Evolutionary conservation across 2,888 invertebrate genomes (phyloP).

Genomic region (Hedychridium roseum): DNA sequence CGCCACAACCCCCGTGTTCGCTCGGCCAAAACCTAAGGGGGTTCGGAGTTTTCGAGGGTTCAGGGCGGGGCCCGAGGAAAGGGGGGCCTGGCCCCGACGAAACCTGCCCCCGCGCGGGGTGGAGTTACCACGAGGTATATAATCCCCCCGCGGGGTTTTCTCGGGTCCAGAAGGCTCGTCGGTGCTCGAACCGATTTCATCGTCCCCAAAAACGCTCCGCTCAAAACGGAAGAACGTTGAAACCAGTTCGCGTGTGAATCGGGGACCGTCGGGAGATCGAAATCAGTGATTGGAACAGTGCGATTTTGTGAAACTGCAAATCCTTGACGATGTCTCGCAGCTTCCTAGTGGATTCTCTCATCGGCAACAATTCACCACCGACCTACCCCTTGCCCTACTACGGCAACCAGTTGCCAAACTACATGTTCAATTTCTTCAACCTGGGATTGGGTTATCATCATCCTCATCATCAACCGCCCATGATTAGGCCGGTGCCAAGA

Average conservation of each 20-base stretch:
- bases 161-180: slow-evolving; percentile 46
- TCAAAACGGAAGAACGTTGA: neutral
- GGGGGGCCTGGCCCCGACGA: slow-evolving; percentile 45
- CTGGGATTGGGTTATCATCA: slow-evolving; percentile 56
- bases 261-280: neutral
- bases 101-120: slow-evolving; percentile 62
- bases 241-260: slow-evolving; percentile 2
- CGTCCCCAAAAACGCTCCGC: slow-evolving; percentile 28
- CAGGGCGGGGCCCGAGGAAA: slow-evolving; percentile 56
- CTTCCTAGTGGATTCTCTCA: slow-evolving; percentile 82
- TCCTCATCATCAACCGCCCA: no score
- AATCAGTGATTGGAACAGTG: neutral
- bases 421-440: slow-evolving; percentile 62
- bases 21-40: no score
- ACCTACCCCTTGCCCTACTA: slow-evolving; percentile 59
- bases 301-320: no score
- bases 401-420: slow-evolving; percentile 62
- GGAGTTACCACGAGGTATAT: slow-evolving; percentile 57
- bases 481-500: slow-evolving; percentile 56
- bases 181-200: slow-evolving; percentile 39
- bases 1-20: no score
- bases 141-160: slow-evolving; percentile 30
- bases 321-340: slow-evolving; percentile 85
- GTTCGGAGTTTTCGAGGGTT: no score
- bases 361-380: slow-evolving; percentile 71